Evolutionary conservation across 2,797 vertebrate genomes (phyloP), one percentile per base, ranked within the genome.

Genomic region (Leptatherina wallacei): DNA sequence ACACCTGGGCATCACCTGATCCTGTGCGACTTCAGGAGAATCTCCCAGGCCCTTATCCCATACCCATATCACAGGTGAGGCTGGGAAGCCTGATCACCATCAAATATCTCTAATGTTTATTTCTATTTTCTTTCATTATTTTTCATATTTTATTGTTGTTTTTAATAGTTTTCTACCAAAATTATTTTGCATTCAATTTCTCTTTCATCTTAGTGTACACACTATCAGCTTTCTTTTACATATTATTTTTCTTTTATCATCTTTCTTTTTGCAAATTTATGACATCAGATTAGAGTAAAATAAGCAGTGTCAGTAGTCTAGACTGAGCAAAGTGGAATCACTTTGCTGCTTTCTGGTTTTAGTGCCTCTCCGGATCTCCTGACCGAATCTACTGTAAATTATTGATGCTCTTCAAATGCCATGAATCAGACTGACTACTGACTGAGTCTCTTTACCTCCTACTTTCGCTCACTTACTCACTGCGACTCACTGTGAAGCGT

Each of bases 21-120:
- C 91, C 94, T 9, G 88, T 96, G 22, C 87, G 93, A 35, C 89
- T 96, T 79, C 93, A 94, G 74, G 94, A 96, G 77, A 95, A 96
- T 81, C 92, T 94, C 27, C 91, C 92, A 1, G 93, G 91, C 5
- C 94, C 88, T 0, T 96, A 95, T 69, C 95, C 95, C n/a, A 93
- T 95, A 56, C 82, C 75, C 20, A 94, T 96, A 73, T 94, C 95
- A 63, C 92, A 96, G 92, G 95, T 96, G 77, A 94, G 86, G 61
- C 55, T 33, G 54, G 30, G 27, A 40, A 64, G 30, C 30, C 40
- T 36, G 8, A 9, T 38, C 33, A 13, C 7, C 57, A 16, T 20
- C 10, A 36, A 42, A 42, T 18, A 38, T 18, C 4, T 16, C 4
- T 35, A 5, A 40, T 40, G 13, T 16, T 14, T 16, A 14, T 40